These are phyloP conservation scores for Anisognathus igniventris DNA, from an alignment of 2,797 vertebrate genomes.

Conservation along the genomic window DNA sequence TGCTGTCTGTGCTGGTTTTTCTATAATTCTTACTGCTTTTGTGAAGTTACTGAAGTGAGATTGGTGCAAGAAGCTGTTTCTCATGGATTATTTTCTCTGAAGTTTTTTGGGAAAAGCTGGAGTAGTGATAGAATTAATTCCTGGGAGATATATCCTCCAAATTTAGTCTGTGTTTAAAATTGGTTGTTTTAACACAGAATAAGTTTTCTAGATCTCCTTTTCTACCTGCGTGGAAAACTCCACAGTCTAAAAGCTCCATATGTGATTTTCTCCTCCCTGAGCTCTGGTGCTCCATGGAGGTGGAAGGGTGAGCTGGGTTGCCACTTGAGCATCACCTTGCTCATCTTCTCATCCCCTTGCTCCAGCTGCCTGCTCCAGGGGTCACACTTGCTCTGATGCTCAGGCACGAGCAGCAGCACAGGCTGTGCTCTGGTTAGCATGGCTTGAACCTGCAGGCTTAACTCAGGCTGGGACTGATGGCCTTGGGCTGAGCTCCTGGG, in stretches of 20 bases:
- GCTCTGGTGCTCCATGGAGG: accelerated
- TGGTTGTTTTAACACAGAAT: neutral
- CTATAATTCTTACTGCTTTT: neutral
- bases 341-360: neutral
- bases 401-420: neutral
- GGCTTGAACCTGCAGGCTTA: neutral
- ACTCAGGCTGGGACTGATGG: neutral
- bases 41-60: neutral
- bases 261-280: neutral
- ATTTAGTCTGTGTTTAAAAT: neutral
- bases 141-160: neutral
- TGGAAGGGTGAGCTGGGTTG: neutral
- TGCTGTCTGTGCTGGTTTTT: neutral
- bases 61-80: neutral
- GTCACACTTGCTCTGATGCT: neutral
- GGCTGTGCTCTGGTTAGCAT: neutral
- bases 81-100: neutral
- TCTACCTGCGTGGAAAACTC: neutral
- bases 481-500: neutral
- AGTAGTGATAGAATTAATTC: neutral
- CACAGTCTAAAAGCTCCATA: neutral
- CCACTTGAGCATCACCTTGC: neutral
- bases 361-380: neutral
- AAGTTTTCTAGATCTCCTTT: neutral
- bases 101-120: neutral